A percentile compares a stretch with the other conserved stretches of the same genome.
Evolutionary conservation across 2,888 invertebrate species (phyloP).

Genomic region (Baccha elongata): DNA sequence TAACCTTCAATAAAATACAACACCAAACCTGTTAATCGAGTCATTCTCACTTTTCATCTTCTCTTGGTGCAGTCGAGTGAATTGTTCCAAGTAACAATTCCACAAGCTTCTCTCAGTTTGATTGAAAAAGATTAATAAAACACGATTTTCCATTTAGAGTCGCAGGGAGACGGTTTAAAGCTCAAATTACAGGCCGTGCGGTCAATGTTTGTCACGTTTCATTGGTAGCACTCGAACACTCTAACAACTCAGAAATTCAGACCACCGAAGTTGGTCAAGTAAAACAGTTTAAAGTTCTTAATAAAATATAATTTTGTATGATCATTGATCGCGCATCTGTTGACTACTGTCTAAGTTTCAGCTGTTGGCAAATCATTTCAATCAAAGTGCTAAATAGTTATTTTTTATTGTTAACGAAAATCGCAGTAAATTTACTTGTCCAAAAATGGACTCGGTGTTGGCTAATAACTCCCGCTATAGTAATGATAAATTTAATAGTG

Average conservation of each 20-base stretch:
- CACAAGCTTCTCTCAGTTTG: conserved; percentile 23
- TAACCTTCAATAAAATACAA: conserved; percentile 37
- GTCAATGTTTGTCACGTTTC: conserved; percentile 10
- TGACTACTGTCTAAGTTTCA: not conserved
- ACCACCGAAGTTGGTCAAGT: conserved; percentile 36
- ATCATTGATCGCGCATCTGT: not conserved
- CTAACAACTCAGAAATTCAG: conserved; percentile 42
- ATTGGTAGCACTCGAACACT: conserved; percentile 1
- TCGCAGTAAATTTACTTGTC: not conserved
- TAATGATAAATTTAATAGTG: conserved; percentile 33
- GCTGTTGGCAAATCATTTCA: no score
- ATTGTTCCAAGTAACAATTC: conserved; percentile 27
- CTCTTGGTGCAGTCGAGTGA: conserved; percentile 22
- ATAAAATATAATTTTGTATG: not conserved
- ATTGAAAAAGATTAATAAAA: conserved; percentile 15
- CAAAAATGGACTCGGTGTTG: conserved; percentile 45
- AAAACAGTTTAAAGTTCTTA: conserved; percentile 7
- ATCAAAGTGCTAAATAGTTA: not conserved
- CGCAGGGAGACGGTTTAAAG: conserved; percentile 3
- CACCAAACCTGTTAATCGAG: conserved; percentile 47
- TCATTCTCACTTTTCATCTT: conserved; percentile 39
- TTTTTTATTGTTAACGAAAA: not conserved
- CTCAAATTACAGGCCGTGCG: conserved; percentile 10
- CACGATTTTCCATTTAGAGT: conserved; percentile 38
- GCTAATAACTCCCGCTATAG: conserved; percentile 13